Conservation (phyloP, 2,797 vertebrate genomes). For the Mionectes olivaceus region DNA sequence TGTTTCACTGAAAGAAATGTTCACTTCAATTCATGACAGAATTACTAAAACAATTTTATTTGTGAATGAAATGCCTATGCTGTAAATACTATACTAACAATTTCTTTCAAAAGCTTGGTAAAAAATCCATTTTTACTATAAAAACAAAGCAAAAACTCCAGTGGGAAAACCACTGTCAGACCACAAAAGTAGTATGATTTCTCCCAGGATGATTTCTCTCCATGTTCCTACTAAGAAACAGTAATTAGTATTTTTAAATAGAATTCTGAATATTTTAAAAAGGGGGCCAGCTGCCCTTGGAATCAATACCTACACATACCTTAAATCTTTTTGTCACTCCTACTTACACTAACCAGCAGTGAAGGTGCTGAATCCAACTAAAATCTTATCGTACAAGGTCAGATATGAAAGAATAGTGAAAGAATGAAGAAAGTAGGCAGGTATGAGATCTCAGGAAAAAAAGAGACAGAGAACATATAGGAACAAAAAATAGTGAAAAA, state of each 20-base stretch:
- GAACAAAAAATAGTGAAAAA: not conserved
- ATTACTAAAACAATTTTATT: not conserved
- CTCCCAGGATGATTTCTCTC: not conserved
- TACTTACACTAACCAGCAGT: not conserved
- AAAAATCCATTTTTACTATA: not conserved
- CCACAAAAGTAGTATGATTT: not conserved
- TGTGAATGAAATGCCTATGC: not conserved
- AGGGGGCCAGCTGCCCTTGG: not conserved
- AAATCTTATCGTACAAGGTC: not conserved
- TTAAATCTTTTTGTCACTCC: not conserved
- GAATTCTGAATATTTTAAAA: not conserved
- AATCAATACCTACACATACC: not conserved
- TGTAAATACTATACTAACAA: not conserved
- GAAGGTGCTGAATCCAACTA: not conserved
- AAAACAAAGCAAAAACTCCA: not conserved
- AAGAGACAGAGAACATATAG: not conserved
- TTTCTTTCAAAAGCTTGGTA: not conserved
- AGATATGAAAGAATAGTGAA: not conserved
- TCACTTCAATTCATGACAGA: not conserved
- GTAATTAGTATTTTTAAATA: not conserved
- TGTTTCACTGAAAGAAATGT: accelerated
- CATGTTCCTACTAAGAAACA: not conserved
- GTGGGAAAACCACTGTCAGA: not conserved
- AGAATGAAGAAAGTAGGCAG: not conserved
- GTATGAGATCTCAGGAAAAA: not conserved